Evolutionary conservation across 2,113 vertebrate genomes (phyloP).

Genomic region (Pteropus alecto): DNA sequence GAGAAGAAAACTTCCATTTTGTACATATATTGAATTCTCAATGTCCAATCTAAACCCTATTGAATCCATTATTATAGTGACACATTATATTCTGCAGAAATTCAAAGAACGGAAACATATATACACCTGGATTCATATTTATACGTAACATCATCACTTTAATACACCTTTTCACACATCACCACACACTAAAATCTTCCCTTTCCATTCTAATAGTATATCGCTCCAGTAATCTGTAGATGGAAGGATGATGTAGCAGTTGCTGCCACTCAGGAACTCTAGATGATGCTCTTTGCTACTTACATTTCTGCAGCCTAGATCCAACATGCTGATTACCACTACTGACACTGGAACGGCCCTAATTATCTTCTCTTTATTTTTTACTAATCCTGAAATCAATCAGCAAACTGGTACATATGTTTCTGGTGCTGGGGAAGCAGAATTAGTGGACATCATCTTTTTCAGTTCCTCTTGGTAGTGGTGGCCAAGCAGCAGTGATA

Average conservation of each 20-base stretch:
- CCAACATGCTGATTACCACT: background rate
- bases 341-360: background rate
- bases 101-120: background rate
- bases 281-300: background rate
- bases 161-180: background rate
- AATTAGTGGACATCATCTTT: background rate
- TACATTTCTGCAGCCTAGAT: background rate
- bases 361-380: background rate
- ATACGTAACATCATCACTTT: background rate
- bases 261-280: background rate
- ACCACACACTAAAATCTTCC: background rate
- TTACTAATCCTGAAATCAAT: background rate
- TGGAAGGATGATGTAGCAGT: background rate
- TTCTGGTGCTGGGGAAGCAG: background rate
- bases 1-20: background rate
- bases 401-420: background rate
- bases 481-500: background rate
- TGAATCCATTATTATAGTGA: background rate
- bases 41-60: background rate
- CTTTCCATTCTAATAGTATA: background rate
- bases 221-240: background rate
- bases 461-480: background rate
- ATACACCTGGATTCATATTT: background rate
- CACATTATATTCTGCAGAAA: background rate
- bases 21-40: background rate